phyloP scores from a whole-genome alignment of 2,888 invertebrate genomes.

The Conops quadrifasciatus region DNA sequence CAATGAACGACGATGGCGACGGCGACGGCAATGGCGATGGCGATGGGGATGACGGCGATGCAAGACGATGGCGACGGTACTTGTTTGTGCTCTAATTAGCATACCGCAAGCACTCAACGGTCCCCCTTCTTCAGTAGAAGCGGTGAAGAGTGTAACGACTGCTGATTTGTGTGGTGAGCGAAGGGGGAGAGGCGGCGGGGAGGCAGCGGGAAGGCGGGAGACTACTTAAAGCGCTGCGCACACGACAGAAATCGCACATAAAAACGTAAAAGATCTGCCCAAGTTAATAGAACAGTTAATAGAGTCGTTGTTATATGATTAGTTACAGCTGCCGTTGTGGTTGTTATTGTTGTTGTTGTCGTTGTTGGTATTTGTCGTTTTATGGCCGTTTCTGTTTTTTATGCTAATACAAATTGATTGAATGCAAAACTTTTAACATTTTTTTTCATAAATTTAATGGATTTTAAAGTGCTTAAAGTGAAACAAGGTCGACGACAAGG shows the following conservation, averaged over 20 bases:
- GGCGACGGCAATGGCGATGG: background rate
- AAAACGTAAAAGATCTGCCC: background rate
- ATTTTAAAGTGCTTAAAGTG: background rate
- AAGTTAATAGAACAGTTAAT: background rate
- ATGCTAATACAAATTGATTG: constrained; percentile 28
- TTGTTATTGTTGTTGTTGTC: constrained; percentile 21
- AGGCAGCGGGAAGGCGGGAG: background rate
- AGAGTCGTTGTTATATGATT: constrained; percentile 39
- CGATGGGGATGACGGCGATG: background rate
- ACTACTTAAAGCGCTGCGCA: constrained; percentile 4
- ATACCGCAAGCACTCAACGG: constrained; percentile 15
- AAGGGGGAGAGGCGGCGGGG: background rate
- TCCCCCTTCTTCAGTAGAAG: background rate
- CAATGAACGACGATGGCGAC: constrained; percentile 8
- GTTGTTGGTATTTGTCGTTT: constrained; percentile 1
- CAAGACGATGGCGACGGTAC: background rate
- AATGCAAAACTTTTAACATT: constrained; percentile 26
- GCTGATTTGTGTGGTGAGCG: background rate
- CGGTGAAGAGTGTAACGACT: too few relatives aligned
- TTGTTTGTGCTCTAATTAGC: constrained; percentile 23
- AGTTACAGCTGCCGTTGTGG: constrained; percentile 27
- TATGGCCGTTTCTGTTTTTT: constrained; percentile 7
- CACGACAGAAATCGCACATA: background rate
- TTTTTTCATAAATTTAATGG: constrained; percentile 27
- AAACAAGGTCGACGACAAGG: too few relatives aligned